phyloP scores from a whole-genome alignment of 2,113 vertebrate genomes.

The Oreochromis aureus region DNA sequence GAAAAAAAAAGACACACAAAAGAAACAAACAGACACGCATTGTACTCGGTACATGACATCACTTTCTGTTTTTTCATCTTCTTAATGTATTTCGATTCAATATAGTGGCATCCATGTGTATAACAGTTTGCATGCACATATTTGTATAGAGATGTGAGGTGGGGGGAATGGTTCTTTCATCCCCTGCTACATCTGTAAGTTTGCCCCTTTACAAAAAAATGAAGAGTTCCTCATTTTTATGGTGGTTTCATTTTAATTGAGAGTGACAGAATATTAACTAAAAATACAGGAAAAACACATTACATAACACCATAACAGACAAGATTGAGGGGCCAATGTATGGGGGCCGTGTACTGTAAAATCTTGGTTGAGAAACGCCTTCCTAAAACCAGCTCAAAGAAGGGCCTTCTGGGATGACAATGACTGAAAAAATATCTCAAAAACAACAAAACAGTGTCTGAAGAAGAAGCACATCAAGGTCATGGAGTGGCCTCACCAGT shows the following conservation, averaged over 20 bases:
- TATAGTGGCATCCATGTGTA: neutral
- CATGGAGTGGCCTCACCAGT: neutral
- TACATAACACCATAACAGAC: neutral
- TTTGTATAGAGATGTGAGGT: neutral
- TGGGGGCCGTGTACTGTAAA: neutral
- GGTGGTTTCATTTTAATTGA: neutral
- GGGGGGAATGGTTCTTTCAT: neutral
- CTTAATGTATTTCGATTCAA: neutral
- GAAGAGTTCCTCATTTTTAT: neutral
- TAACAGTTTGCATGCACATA: neutral
- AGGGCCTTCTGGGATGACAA: neutral
- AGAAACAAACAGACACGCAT: accelerated
- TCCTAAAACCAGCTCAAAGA: neutral
- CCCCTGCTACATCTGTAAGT: neutral
- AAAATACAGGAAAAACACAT: neutral
- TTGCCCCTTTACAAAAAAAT: neutral
- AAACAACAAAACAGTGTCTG: neutral
- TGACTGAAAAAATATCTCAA: neutral
- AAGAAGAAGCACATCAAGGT: neutral
- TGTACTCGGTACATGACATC: neutral
- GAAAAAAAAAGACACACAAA: neutral
- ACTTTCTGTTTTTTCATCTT: neutral
- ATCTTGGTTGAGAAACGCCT: neutral
- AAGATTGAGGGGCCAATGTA: neutral
- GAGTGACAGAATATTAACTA: neutral